Evolutionary conservation across 1,140 invertebrate genomes (phyloP).

Genomic region (Diabrotica virgifera): DNA sequence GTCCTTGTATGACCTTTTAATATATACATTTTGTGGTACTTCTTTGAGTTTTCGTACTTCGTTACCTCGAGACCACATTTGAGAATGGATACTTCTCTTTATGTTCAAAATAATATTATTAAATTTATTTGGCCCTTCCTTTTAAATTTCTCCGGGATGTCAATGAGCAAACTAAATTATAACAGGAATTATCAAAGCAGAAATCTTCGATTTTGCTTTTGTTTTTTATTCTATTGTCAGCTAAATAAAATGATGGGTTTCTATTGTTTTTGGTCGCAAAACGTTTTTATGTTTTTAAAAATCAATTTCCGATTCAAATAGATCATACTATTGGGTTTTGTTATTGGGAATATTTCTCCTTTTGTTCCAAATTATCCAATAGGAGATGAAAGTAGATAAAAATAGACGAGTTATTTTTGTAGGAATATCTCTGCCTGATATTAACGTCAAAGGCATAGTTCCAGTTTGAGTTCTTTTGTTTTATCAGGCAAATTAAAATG

Average conservation of each 20-base stretch:
- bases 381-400: background rate
- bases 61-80: too few species aligned
- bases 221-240: background rate
- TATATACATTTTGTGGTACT: too few species aligned
- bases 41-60: too few species aligned
- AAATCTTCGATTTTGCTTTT: background rate
- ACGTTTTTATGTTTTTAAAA: conserved; percentile 3
- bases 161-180: background rate
- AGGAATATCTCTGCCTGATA: too few species aligned
- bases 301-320: conserved; percentile 1
- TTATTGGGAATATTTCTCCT: background rate
- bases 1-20: too few species aligned
- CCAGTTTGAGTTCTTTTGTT: too few species aligned
- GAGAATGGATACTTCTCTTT: too few species aligned
- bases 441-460: too few species aligned
- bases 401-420: too few species aligned
- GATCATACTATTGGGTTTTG: background rate
- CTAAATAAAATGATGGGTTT: background rate
- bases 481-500: too few species aligned
- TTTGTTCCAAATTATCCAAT: background rate
- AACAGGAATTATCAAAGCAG: background rate
- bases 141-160: background rate
- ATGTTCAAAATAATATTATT: too few species aligned
- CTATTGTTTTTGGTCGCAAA: background rate
- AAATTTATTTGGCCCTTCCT: too few species aligned